These are phyloP conservation scores for Saimiri boliviensis DNA, from an alignment of 2,113 vertebrate genomes.

Conservation along the genomic window DNA sequence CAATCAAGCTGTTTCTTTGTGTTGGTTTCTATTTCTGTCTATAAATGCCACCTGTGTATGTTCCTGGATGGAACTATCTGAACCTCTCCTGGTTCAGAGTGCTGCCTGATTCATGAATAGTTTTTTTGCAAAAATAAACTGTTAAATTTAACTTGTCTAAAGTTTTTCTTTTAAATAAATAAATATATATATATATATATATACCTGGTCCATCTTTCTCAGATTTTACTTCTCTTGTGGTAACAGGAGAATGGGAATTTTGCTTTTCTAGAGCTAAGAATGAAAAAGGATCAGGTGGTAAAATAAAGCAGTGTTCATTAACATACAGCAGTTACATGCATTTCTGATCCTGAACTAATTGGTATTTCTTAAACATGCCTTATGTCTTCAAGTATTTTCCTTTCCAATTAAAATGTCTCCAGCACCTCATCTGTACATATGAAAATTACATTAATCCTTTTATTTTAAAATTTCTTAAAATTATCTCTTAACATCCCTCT, in stretches of 20 bases:
- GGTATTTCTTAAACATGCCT: background rate
- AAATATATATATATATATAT: background rate
- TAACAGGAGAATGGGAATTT: background rate
- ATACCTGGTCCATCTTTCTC: background rate
- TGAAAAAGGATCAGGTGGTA: background rate
- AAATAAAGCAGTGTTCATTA: background rate
- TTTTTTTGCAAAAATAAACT: background rate
- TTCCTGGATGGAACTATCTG: background rate
- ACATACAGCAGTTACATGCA: background rate
- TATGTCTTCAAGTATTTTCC: background rate
- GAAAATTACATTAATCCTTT: background rate
- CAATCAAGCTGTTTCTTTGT: background rate
- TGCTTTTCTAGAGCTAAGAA: background rate
- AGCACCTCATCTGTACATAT: background rate
- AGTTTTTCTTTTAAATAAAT: background rate
- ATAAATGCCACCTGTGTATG: too few species aligned
- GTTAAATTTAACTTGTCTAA: background rate
- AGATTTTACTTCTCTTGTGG: background rate
- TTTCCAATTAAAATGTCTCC: background rate
- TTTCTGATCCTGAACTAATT: background rate
- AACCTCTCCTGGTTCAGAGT: background rate
- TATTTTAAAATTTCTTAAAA: background rate
- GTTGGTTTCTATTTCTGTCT: background rate
- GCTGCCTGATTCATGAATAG: background rate
- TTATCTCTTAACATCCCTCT: background rate